Conservation (phyloP, 2,113 vertebrate genomes). For the Neoarius graeffei region DNA sequence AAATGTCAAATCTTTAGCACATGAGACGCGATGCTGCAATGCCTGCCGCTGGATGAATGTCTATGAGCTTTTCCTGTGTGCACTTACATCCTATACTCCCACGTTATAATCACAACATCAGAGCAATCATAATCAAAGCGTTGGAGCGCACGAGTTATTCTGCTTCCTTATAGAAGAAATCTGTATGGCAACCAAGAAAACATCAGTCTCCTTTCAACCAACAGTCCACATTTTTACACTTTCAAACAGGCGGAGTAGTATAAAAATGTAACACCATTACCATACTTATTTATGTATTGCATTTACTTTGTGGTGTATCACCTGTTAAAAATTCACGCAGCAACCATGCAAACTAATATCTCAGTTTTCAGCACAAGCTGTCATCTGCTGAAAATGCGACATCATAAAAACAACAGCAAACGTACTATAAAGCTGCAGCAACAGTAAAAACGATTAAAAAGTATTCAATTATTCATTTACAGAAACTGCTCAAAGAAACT, state of each 20-base stretch:
- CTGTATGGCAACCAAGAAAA: not conserved
- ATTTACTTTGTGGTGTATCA: not conserved
- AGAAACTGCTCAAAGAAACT: not conserved
- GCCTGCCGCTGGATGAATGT: slow-evolving; percentile 3
- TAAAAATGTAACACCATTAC: not conserved
- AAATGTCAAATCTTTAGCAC: slow-evolving; percentile 39
- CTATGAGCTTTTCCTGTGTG: not conserved
- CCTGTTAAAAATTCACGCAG: not conserved
- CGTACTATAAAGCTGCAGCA: not conserved
- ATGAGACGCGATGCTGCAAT: not conserved
- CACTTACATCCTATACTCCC: not conserved
- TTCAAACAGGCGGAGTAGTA: not conserved
- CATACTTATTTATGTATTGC: not conserved
- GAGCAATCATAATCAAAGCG: slow-evolving; percentile 13
- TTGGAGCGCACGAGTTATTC: not conserved
- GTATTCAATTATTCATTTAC: not conserved
- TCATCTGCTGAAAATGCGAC: not conserved
- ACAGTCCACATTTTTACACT: not conserved
- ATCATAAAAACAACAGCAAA: not conserved
- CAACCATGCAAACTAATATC: not conserved
- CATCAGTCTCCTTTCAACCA: not conserved
- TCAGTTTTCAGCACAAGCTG: not conserved
- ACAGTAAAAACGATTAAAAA: not conserved
- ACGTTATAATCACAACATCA: not conserved
- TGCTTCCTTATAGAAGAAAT: not conserved